These are phyloP conservation scores for Palythoa grandis DNA, from an alignment of 92 coral and sea anemone species.

Conservation along the genomic window DNA sequence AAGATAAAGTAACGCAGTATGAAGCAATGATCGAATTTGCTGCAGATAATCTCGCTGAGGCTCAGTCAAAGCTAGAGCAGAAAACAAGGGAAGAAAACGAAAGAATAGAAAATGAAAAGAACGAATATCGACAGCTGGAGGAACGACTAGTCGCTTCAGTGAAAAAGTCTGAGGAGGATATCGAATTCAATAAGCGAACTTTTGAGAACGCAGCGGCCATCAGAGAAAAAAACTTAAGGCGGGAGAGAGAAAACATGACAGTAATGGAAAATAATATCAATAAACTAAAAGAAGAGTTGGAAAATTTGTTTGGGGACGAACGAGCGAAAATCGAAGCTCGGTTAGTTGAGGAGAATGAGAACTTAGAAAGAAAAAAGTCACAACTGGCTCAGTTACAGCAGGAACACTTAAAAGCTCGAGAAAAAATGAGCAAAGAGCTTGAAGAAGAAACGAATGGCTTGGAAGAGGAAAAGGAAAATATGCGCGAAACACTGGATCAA, in stretches of 20 bases:
- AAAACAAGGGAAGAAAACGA: conserved; percentile 76
- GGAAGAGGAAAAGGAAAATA: conserved; percentile 55
- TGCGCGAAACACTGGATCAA: conserved; percentile 70
- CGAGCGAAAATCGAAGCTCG: conserved; percentile 28
- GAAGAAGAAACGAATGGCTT: conserved; percentile 60
- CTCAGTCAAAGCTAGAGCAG: conserved; percentile 71
- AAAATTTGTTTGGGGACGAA: conserved; percentile 53
- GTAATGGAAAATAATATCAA: conserved; percentile 41
- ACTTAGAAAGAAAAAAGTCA: conserved; percentile 52
- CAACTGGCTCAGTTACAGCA: conserved; percentile 61
- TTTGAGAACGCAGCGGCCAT: conserved; percentile 61
- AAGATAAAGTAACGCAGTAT: conserved; percentile 71
- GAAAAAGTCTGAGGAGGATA: conserved; percentile 64
- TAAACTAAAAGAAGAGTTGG: conserved; percentile 61
- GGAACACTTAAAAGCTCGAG: conserved; percentile 66
- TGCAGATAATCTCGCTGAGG: conserved; percentile 89
- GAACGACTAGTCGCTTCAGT: conserved; percentile 61
- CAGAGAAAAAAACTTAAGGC: conserved; percentile 50
- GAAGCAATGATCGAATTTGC: conserved; percentile 84
- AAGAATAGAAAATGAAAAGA: conserved; percentile 77
- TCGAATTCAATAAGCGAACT: conserved; percentile 68
- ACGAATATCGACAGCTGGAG: conserved; percentile 69
- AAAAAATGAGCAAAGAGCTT: conserved; percentile 68
- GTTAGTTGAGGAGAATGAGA: conserved; percentile 51
- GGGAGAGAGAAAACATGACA: conserved; percentile 54